Percentiles rank a stretch among this genome's conserved stretches.
Conservation (phyloP, 2,888 invertebrate species). For the Dioctria linearis region DNA sequence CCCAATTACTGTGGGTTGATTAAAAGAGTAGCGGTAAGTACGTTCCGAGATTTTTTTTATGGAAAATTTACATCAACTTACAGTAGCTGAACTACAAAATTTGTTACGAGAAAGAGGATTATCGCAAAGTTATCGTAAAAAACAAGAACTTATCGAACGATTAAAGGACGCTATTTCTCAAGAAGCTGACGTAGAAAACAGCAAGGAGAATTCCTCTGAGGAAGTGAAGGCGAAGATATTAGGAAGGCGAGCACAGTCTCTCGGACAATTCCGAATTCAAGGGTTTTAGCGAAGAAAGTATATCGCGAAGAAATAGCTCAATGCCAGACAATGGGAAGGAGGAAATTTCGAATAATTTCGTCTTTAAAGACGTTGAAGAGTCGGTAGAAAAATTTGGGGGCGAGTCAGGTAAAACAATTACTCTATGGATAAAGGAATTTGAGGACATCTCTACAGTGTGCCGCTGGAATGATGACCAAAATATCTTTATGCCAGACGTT, state of each 20-base stretch:
- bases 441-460: constrained; percentile 7
- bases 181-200: neutral
- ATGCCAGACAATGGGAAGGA: neutral
- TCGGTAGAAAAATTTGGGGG: constrained; percentile 35
- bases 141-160: neutral
- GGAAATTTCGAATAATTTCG: neutral
- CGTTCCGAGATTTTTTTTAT: neutral
- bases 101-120: neutral
- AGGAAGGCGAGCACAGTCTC: neutral
- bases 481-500: neutral
- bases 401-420: neutral
- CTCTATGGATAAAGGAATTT: constrained; percentile 6
- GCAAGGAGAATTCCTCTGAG: too few relatives aligned
- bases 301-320: neutral
- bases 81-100: neutral
- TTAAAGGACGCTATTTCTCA: neutral
- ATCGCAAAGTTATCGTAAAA: neutral
- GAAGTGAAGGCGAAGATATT: neutral
- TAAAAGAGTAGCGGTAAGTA: too few relatives aligned
- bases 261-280: neutral
- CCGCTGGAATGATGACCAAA: constrained; percentile 10
- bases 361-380: constrained; percentile 52
- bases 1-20: too few relatives aligned
- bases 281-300: neutral
- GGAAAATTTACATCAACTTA: neutral